Conservation (phyloP, 2,888 invertebrate genomes). For the Leptinotarsa haldemani region DNA sequence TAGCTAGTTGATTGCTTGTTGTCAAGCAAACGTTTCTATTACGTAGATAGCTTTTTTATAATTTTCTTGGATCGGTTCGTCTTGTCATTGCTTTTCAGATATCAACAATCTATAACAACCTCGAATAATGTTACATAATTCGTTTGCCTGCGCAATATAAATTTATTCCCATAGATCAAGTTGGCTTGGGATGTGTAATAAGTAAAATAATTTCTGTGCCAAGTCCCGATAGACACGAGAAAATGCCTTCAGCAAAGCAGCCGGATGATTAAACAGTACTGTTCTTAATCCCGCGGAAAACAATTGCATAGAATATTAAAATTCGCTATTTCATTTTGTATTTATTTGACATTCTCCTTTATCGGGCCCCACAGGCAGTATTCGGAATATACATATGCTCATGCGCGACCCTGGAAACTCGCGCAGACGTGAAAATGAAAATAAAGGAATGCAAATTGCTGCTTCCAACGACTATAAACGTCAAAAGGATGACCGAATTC, state of each 20-base stretch:
- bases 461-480: slow-evolving; percentile 10
- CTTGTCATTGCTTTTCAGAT: slow-evolving; percentile 14
- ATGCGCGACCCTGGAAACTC: slow-evolving; percentile 62
- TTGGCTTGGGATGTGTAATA: slow-evolving; percentile 11
- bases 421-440: slow-evolving; percentile 47
- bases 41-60: not conserved
- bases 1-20: slow-evolving; percentile 6
- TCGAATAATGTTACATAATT: slow-evolving; percentile 22
- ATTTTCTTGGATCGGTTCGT: not conserved
- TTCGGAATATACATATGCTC: slow-evolving; percentile 49
- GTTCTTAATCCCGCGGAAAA: not conserved
- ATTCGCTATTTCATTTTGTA: slow-evolving; percentile 17
- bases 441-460: slow-evolving; percentile 27
- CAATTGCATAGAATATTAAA: not conserved
- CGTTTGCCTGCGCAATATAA: slow-evolving; percentile 11
- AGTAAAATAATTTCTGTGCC: not conserved
- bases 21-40: slow-evolving; percentile 3
- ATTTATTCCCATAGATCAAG: slow-evolving; percentile 19
- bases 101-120: slow-evolving; percentile 21
- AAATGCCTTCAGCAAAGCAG: not conserved
- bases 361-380: slow-evolving; percentile 57
- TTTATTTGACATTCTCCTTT: slow-evolving; percentile 58
- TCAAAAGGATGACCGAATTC: no score
- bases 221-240: no score
- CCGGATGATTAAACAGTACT: not conserved